phyloP scores from a whole-genome alignment of 2,888 invertebrate genomes.

The Drosophila parthenogenetica region DNA sequence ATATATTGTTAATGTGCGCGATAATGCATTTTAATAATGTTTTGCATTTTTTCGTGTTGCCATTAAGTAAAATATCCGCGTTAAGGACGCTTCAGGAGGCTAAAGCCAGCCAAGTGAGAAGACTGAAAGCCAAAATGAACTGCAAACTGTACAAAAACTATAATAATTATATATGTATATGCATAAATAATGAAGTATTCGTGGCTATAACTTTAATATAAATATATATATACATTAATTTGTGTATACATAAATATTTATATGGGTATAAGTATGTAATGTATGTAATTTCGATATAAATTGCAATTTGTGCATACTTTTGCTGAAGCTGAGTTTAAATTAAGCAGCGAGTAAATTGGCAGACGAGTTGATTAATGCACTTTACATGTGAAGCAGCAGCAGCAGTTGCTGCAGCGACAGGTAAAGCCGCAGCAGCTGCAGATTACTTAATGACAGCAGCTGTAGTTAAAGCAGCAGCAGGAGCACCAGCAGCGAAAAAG shows the following conservation, averaged over 20 bases:
- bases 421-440: conserved; percentile 25
- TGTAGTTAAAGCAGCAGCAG: conserved; percentile 7
- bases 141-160: conserved; percentile 7
- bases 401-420: not conserved
- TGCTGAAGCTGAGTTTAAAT: conserved; percentile 11
- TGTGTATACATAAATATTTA: conserved; percentile 7
- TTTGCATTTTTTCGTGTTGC: not conserved
- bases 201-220: conserved; percentile 8
- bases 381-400: conserved; percentile 44
- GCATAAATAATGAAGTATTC: conserved; percentile 42
- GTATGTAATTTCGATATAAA: conserved; percentile 28
- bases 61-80: conserved; percentile 15
- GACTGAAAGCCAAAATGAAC: conserved; percentile 25
- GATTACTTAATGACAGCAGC: conserved; percentile 69
- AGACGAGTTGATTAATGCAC: conserved; percentile 73
- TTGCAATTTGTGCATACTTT: conserved; percentile 22
- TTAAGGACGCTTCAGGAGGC: conserved; percentile 26
- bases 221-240: not conserved
- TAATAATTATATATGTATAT: not conserved
- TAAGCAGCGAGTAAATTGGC: conserved; percentile 60
- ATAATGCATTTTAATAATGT: conserved; percentile 12
- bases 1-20: not conserved
- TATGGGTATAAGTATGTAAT: conserved; percentile 2
- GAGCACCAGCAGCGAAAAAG: conserved; percentile 36
- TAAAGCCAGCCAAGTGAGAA: conserved; percentile 21